Evolutionary conservation across 1,140 invertebrate species (phyloP).

Genomic region (Physella acuta): DNA sequence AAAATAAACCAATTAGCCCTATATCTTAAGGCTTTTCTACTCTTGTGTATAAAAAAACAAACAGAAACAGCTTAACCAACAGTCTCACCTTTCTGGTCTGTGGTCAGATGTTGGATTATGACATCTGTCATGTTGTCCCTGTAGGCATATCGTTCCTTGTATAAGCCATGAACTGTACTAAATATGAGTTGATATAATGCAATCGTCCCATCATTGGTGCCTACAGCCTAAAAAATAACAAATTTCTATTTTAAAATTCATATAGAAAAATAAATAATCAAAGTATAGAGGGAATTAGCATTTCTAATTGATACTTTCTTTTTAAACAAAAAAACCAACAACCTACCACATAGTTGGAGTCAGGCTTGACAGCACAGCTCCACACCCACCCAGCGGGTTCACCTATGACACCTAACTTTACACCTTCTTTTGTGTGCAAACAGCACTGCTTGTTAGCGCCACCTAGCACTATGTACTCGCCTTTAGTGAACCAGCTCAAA

Average conservation of each 20-base stretch:
- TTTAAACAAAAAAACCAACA: background rate
- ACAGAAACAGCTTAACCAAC: background rate
- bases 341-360: slow-evolving; percentile 73
- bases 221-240: slow-evolving; percentile 71
- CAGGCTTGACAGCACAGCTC: slow-evolving; percentile 77
- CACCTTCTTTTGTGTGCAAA: slow-evolving; percentile 83
- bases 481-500: slow-evolving; percentile 73
- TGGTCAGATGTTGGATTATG: slow-evolving; percentile 93
- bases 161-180: slow-evolving; percentile 92
- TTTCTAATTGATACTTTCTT: background rate
- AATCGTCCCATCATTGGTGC: slow-evolving; percentile 93
- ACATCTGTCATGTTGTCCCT: slow-evolving; percentile 99
- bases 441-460: slow-evolving; percentile 79
- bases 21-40: too few species aligned
- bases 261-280: too few species aligned
- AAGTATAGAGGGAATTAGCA: too few species aligned
- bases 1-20: too few species aligned
- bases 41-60: background rate
- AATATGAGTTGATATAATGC: slow-evolving; percentile 90
- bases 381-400: slow-evolving; percentile 83
- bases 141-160: slow-evolving; percentile 86
- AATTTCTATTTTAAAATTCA: background rate
- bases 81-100: slow-evolving; percentile 77
- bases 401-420: slow-evolving; percentile 73
- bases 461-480: slow-evolving; percentile 82